phyloP scores from a whole-genome alignment of 2,888 invertebrate genomes.

The Aphidius colemani region DNA sequence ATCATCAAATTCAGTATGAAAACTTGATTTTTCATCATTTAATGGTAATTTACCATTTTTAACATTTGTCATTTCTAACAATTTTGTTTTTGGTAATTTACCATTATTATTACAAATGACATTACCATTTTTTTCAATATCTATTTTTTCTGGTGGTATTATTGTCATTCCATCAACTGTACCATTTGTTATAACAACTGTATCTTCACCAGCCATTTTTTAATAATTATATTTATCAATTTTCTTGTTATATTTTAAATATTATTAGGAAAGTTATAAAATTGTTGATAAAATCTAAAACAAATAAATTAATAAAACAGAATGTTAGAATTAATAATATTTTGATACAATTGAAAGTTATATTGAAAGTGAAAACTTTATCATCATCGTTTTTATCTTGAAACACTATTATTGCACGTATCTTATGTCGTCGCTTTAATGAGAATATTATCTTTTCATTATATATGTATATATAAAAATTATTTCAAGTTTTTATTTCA shows the following conservation, averaged over 20 bases:
- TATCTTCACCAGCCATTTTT: slow-evolving; percentile 54
- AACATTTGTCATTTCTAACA: slow-evolving; percentile 43
- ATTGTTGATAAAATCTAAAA: slow-evolving; percentile 1
- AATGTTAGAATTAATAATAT: neutral
- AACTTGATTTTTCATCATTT: slow-evolving; percentile 48
- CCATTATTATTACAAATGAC: slow-evolving; percentile 51
- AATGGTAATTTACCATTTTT: slow-evolving; percentile 52
- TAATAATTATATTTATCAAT: no score
- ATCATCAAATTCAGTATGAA: slow-evolving; percentile 50
- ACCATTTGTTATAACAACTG: slow-evolving; percentile 50
- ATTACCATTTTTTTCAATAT: slow-evolving; percentile 47
- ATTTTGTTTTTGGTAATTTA: slow-evolving; percentile 50
- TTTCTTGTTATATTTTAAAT: neutral
- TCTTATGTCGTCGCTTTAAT: no score
- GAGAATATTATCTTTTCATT: no score
- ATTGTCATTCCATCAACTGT: slow-evolving; percentile 50
- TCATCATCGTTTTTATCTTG: no score
- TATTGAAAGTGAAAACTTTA: slow-evolving; percentile 22
- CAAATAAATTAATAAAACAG: neutral
- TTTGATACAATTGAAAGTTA: slow-evolving; percentile 21
- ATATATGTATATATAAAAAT: no score
- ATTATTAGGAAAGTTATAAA: neutral
- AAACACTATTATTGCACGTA: no score
- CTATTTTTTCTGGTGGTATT: slow-evolving; percentile 50
- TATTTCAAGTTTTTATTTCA: no score